These are phyloP conservation scores for Watsonalla binaria DNA, from an alignment of 2,888 invertebrate genomes.

Conservation along the genomic window DNA sequence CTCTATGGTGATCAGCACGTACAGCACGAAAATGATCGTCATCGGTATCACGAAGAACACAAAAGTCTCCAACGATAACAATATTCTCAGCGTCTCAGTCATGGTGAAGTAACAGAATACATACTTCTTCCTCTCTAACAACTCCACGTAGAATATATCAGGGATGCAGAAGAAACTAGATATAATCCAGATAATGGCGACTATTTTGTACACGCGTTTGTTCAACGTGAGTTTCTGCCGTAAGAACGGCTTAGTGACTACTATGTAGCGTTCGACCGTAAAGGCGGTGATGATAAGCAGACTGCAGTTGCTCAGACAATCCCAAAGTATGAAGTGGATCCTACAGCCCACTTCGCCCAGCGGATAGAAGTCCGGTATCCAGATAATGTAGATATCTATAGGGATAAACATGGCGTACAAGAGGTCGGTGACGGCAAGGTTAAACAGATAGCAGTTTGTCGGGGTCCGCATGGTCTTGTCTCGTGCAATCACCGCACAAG, in stretches of 20 bases:
- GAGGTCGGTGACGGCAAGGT: constrained; percentile 86
- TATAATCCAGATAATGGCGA: constrained; percentile 84
- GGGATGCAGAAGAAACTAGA: constrained; percentile 85
- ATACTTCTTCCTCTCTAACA: constrained; percentile 52
- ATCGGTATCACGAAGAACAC: constrained; percentile 91
- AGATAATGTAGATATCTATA: constrained; percentile 86
- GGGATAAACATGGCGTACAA: constrained; percentile 85
- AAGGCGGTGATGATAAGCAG: constrained; percentile 92
- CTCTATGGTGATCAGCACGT: constrained; percentile 86
- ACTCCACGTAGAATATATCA: constrained; percentile 67
- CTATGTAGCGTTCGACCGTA: constrained; percentile 91
- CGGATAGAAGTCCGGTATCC: constrained; percentile 86
- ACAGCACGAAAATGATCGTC: constrained; percentile 88
- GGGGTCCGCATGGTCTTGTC: constrained; percentile 89
- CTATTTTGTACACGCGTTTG: constrained; percentile 86
- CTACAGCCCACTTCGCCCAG: constrained; percentile 89
- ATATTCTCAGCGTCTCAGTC: constrained; percentile 43
- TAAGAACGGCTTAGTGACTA: constrained; percentile 89
- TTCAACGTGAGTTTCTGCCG: constrained; percentile 87
- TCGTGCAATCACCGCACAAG: constrained; percentile 85
- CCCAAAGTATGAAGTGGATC: constrained; percentile 85
- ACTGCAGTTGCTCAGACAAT: constrained; percentile 89
- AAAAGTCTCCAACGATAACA: constrained; percentile 81
- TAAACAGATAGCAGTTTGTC: constrained; percentile 89
- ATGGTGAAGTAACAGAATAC: constrained; percentile 57